Evolutionary conservation across 2,113 vertebrate species (phyloP), one percentile per base, ranked within the genome.

Genomic region (Grammomys dolichurus): DNA sequence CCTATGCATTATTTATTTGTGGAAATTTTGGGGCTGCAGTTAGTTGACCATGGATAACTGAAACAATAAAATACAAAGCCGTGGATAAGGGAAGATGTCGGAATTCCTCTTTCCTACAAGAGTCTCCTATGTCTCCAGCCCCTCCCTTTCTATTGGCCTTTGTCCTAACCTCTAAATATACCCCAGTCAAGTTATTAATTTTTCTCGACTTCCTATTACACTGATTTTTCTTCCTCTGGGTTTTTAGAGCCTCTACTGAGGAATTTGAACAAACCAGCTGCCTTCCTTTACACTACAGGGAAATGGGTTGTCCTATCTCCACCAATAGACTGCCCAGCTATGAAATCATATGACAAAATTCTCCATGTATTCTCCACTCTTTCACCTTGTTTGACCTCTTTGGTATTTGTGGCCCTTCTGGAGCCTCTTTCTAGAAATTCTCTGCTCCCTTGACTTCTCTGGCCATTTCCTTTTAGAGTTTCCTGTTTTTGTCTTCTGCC

Each of bases 201-300:
- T 65, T 65, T 48, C 73, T 33, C 60, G 58, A 26, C 60, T 72
- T 89, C 40, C 70, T 51, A 11, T 63, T 19, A 1, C 40, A 69
- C 46, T 33, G 4, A 0, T 93, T 90, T 90, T 90, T 77, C 84
- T 86, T 93, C 93, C 40, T 89, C 56, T 93, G 56, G 36, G 5
- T 40, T 95, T 58, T 24, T 33, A 77, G 48, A 56, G 88, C 69
- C 54, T 80, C 40, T 7, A 48, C 46, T 48, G n/a, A 54, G 40
- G 51, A 78, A 51, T 43, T 84, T 89, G 26, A 54, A 40, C 51
- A 86, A 70, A 12, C 6, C 17, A 5, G 11, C 63, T 78, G 12
- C 9, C 28, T 28, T 69, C 1, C 60, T 89, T 85, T n/a, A 46
- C 0, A 40, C 28, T 63, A 20, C 24, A 17, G 56, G 19, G n/a